Evolutionary conservation across 1,140 invertebrate genomes (phyloP).

Genomic region (Drosophila equinoxialis): DNA sequence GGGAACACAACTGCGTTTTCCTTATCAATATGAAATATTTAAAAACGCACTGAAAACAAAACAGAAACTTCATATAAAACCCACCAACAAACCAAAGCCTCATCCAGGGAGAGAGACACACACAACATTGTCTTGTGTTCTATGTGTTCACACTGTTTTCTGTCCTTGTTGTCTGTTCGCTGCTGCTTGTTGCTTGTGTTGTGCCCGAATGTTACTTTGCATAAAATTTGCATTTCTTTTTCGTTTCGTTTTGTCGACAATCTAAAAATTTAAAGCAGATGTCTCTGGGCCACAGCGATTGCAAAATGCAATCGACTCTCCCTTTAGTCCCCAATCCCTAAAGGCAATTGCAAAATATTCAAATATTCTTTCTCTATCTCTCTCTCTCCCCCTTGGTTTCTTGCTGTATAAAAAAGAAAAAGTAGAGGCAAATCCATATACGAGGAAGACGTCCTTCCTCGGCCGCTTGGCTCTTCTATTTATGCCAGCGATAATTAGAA

Average conservation of each 20-base stretch:
- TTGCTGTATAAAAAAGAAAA: no score
- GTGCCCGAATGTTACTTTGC: conserved; percentile 54
- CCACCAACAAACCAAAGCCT: conserved; percentile 21
- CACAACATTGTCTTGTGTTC: not conserved
- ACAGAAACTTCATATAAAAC: conserved; percentile 18
- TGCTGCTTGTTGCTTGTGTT: not conserved
- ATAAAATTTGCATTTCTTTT: conserved; percentile 75
- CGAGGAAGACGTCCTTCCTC: not conserved
- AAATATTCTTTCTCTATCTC: conserved; percentile 20
- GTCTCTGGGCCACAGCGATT: conserved; percentile 38
- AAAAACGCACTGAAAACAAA: not conserved
- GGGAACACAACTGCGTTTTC: not conserved
- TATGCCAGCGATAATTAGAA: conserved; percentile 64
- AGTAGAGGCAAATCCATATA: not conserved
- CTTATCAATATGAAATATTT: conserved; percentile 48
- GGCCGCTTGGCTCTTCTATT: conserved; percentile 22
- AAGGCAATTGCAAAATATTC: conserved; percentile 25
- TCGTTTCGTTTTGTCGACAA: conserved; percentile 29
- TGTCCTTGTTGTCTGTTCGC: not conserved
- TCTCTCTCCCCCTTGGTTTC: no score
- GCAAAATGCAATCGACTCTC: conserved; percentile 47
- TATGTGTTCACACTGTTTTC: conserved; percentile 8
- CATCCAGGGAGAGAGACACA: no score
- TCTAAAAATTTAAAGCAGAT: conserved; percentile 74
- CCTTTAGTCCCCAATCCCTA: conserved; percentile 15